A percentile compares a stretch with the other conserved stretches of the same genome.
Evolutionary conservation across 2,797 vertebrate species (phyloP).

Genomic region (Eptatretus atami): DNA sequence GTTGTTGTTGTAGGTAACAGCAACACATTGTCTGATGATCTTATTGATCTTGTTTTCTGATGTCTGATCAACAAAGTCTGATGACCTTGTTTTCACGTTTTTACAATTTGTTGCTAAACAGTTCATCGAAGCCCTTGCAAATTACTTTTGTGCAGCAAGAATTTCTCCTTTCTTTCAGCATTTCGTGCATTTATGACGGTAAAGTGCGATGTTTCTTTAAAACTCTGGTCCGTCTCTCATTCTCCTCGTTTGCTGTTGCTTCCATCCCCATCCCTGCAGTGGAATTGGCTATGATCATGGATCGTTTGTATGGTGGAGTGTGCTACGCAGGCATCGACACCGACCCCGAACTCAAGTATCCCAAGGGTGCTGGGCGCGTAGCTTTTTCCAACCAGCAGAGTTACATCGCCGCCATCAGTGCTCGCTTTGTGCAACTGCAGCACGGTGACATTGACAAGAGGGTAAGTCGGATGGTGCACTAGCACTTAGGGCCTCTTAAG

Average conservation of each 20-base stretch:
- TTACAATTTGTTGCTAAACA: too few species aligned
- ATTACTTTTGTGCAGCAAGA: too few species aligned
- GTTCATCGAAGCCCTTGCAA: too few species aligned
- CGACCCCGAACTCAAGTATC: conserved; percentile 93
- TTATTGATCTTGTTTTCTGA: too few species aligned
- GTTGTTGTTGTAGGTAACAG: too few species aligned
- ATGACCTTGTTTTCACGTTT: too few species aligned
- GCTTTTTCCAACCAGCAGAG: conserved; percentile 99
- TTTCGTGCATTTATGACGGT: too few species aligned
- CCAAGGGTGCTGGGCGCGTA: conserved; percentile 85
- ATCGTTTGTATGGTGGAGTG: conserved; percentile 80
- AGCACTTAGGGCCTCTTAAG: too few species aligned
- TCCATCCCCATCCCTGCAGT: conserved; percentile 20
- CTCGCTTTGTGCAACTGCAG: conserved; percentile 98
- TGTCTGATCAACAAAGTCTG: too few species aligned
- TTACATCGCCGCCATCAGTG: conserved; percentile 98
- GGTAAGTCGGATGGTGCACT: conserved; percentile 17
- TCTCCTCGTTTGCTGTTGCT: background rate
- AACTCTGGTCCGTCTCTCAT: conserved; percentile 2
- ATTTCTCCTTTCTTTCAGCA: too few species aligned
- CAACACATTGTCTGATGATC: too few species aligned
- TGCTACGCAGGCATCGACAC: conserved; percentile 98
- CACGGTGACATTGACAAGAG: conserved; percentile 99
- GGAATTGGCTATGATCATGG: conserved; percentile 99
- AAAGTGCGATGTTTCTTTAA: too few species aligned